phyloP scores from a whole-genome alignment of 2,797 vertebrate species.

The Gymnopithys bicolor region DNA sequence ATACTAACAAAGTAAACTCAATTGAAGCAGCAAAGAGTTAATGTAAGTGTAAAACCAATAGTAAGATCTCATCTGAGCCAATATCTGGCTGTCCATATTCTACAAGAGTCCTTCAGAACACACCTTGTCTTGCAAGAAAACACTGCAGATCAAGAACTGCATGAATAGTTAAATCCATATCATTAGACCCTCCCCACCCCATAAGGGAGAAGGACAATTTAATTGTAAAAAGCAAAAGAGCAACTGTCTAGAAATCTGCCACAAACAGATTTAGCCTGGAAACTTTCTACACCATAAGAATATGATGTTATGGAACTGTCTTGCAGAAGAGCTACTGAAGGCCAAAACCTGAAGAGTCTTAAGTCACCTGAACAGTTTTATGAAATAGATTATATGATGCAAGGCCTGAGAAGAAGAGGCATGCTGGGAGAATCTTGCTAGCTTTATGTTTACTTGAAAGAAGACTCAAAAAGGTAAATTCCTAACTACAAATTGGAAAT shows the following conservation, averaged over 20 bases:
- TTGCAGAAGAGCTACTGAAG: not conserved
- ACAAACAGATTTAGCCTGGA: not conserved
- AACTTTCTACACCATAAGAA: not conserved
- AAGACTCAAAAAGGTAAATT: not conserved
- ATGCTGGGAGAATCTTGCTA: not conserved
- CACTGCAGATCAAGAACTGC: not conserved
- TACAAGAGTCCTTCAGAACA: not conserved
- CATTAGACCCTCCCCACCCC: not conserved
- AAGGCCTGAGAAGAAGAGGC: not conserved
- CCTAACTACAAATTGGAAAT: not conserved
- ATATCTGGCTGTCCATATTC: not conserved
- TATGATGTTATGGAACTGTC: not conserved
- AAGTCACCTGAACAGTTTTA: not conserved
- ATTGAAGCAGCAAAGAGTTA: not conserved
- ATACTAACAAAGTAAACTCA: not conserved
- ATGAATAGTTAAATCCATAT: not conserved
- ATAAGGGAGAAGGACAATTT: not conserved
- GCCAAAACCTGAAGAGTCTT: not conserved
- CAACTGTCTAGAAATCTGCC: not conserved
- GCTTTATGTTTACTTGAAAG: not conserved
- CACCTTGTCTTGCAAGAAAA: not conserved
- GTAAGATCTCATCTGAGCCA: not conserved
- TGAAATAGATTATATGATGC: not conserved
- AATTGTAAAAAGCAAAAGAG: not conserved
- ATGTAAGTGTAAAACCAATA: not conserved